Base-by-base conservation (phyloP, 2,888 invertebrate genomes). In the Cylindroiulus punctatus region DNA sequence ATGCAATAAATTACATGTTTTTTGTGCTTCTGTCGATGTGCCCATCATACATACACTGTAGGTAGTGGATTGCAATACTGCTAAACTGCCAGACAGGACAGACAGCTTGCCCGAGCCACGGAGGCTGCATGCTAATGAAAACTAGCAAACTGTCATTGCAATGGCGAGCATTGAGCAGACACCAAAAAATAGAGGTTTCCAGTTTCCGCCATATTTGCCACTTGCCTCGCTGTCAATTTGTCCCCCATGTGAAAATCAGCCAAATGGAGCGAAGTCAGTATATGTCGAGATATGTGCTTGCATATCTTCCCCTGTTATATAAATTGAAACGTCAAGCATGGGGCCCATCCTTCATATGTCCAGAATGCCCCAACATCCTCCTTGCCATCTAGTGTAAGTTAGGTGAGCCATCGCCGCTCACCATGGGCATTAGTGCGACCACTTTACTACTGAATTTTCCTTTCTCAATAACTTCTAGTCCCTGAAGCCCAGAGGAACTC, bases 401-500 rank as follows among this genome's bases (percentile, higher is more conserved):
- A 65, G 26, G 22, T 65, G 26, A 26, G 10, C 65, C 65, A 65
- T 65, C n/a, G 65, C n/a, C 65, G 26, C 65, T 65, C 65, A 65
- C 65, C 65, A 65, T 65, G 65, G 26, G 22, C 65, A 65, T 65
- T 65, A 65, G 65, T 65, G 7, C 65, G 10, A 26, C 26, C 65
- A 65, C 65, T 65, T 65, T 26, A 65, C 65, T 65, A 26, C 65
- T 22, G 26, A 65, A 65, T 65, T 65, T 65, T 65, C 65, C 65
- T 65, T 26, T 26, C 26, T 26, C 65, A 65, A 65, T 65, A 65
- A 65, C 65, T 57, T 57, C 22, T 12, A 65, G 26, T 65, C 65
- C 65, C 65, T n/a, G 65, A 65, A 65, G 65, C 65, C 65, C 65
- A 65, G 65, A 65, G 65, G 65, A 65, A 65, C 65, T 65, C 65